Conservation (phyloP, 2,888 invertebrate genomes). For the Cordylochernes scorpioides region DNA sequence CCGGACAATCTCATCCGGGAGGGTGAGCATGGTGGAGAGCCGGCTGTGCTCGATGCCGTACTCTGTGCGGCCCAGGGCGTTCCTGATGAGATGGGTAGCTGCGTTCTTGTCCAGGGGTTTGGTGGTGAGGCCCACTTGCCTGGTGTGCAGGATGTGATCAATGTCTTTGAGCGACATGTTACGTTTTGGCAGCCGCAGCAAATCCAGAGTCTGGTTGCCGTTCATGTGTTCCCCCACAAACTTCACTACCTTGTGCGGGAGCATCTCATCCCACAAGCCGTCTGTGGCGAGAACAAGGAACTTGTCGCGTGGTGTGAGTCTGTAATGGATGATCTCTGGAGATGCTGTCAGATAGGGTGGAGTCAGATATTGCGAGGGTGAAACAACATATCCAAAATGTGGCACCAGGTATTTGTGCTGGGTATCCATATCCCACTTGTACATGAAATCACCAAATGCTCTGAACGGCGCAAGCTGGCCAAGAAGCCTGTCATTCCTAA, state of each 20-base stretch:
- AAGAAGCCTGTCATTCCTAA: constrained; percentile 58
- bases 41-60: constrained; percentile 63
- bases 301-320: constrained; percentile 48
- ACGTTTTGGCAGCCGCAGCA: constrained; percentile 14
- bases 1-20: constrained; percentile 50
- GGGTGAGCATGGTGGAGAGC: constrained; percentile 52
- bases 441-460: constrained; percentile 66
- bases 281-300: constrained; percentile 83
- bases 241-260: constrained; percentile 47
- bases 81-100: constrained; percentile 77
- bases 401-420: constrained; percentile 41
- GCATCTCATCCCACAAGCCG: constrained; percentile 80
- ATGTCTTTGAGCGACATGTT: constrained; percentile 36
- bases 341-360: constrained; percentile 77
- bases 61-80: constrained; percentile 76
- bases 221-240: constrained; percentile 80
- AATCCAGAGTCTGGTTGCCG: constrained; percentile 36
- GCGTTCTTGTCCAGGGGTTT: constrained; percentile 78
- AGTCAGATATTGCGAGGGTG: constrained; percentile 61
- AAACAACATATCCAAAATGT: constrained; percentile 24
- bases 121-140: constrained; percentile 50
- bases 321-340: constrained; percentile 55
- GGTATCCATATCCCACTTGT: constrained; percentile 52
- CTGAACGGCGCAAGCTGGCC: constrained; percentile 80
- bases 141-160: constrained; percentile 40